A percentile compares a stretch with the other conserved stretches of the same genome.
Evolutionary conservation across 1,140 invertebrate species (phyloP).

Genomic region (Batillaria attramentaria): DNA sequence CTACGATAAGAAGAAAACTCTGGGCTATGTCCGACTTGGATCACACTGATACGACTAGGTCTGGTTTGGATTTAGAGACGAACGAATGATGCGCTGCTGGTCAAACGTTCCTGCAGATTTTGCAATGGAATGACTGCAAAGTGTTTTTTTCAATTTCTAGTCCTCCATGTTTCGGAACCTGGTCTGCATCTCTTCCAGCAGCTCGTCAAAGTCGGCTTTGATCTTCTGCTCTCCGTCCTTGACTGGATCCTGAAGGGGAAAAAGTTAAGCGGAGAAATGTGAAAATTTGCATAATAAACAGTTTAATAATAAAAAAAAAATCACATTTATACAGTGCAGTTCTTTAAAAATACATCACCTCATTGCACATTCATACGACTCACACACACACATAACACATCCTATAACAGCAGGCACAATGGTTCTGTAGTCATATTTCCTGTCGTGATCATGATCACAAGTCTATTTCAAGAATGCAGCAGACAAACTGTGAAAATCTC

Average conservation of each 20-base stretch:
- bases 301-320: not conserved
- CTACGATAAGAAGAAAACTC: too few species aligned
- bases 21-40: not conserved
- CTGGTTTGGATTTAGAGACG: too few species aligned
- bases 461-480: too few species aligned
- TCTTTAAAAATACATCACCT: not conserved
- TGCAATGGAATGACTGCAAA: not conserved
- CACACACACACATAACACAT: not conserved
- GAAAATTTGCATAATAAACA: too few species aligned
- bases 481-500: too few species aligned
- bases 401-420: too few species aligned
- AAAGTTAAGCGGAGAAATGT: too few species aligned
- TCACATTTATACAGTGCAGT: too few species aligned
- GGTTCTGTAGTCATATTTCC: too few species aligned
- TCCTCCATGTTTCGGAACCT: slow-evolving; percentile 99
- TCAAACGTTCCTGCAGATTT: not conserved
- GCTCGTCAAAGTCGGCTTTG: slow-evolving; percentile 89
- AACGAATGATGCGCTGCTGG: not conserved
- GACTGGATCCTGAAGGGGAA: slow-evolving; percentile 93
- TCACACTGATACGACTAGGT: not conserved
- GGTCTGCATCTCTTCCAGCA: slow-evolving; percentile 71
- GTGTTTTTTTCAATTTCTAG: slow-evolving; percentile 74
- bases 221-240: slow-evolving; percentile 99
- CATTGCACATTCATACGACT: not conserved
- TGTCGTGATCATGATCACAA: too few species aligned